Evolutionary conservation across 2,888 invertebrate species (phyloP).

Genomic region (Neoitamus cyanurus): DNA sequence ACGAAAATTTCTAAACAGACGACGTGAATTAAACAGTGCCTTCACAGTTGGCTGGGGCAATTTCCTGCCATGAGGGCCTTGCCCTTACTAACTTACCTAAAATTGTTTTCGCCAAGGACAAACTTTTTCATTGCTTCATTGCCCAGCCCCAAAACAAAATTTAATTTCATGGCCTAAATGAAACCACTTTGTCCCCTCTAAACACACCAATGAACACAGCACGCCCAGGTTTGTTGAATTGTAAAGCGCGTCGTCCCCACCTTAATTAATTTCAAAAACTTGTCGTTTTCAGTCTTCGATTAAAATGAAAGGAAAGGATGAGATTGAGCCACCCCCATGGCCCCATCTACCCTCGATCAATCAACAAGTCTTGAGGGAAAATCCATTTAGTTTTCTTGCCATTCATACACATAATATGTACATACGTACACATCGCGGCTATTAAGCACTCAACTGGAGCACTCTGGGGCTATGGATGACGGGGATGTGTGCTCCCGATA

Average conservation of each 20-base stretch:
- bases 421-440: not conserved
- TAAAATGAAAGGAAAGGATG: not conserved
- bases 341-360: not conserved
- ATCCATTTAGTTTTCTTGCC: not conserved
- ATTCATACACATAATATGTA: not conserved
- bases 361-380: not conserved
- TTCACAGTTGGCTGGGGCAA: not conserved
- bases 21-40: not conserved
- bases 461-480: not conserved
- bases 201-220: not conserved
- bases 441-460: constrained; percentile 5
- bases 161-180: not conserved
- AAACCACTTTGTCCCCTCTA: not conserved
- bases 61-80: not conserved
- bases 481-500: not conserved
- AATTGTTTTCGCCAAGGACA: not conserved
- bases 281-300: not conserved
- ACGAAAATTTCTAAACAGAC: not conserved
- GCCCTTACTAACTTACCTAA: not conserved
- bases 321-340: not conserved
- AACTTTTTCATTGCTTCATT: not conserved
- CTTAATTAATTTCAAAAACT: not conserved
- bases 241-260: not conserved
- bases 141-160: not conserved
- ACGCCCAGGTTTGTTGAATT: not conserved